These are phyloP conservation scores for Watsonalla cultraria DNA, from an alignment of 2,888 invertebrate genomes.

Conservation along the genomic window DNA sequence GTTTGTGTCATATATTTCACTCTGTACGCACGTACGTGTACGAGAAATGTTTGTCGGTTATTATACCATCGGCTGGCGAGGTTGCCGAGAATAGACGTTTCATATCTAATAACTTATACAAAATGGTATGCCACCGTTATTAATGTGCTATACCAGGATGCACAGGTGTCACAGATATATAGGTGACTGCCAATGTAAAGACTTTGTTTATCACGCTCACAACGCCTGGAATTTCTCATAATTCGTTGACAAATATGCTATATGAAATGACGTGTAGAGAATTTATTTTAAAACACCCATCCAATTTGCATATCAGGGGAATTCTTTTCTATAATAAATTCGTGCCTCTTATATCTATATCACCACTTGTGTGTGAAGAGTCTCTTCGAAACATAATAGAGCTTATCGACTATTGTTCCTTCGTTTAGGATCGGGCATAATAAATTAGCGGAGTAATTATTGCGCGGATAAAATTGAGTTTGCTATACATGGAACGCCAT, in stretches of 20 bases:
- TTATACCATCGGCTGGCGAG: conserved; percentile 2
- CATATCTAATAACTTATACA: conserved; percentile 15
- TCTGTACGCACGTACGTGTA: neutral
- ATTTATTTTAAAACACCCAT: no score
- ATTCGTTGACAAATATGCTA: conserved; percentile 25
- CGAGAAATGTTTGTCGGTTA: conserved; percentile 13
- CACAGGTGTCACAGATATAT: conserved; percentile 40
- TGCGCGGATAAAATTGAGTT: conserved; percentile 1
- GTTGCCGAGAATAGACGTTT: conserved; percentile 20
- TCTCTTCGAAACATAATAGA: neutral
- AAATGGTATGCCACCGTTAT: conserved; percentile 19
- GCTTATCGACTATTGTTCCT: neutral
- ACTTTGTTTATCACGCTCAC: conserved; percentile 19
- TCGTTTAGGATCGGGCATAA: neutral
- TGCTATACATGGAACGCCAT: neutral
- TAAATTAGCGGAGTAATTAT: neutral
- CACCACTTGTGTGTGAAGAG: no score
- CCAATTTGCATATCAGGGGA: no score
- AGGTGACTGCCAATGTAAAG: conserved; percentile 32
- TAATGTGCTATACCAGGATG: conserved; percentile 25
- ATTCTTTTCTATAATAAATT: no score
- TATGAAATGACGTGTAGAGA: conserved; percentile 1
- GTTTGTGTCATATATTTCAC: neutral
- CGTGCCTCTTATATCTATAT: no score
- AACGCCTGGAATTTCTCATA: conserved; percentile 20